Percentiles rank a stretch among this genome's conserved stretches.
phyloP scores from a whole-genome alignment of 2,113 vertebrate genomes.

The Delphinapterus leucas region DNA sequence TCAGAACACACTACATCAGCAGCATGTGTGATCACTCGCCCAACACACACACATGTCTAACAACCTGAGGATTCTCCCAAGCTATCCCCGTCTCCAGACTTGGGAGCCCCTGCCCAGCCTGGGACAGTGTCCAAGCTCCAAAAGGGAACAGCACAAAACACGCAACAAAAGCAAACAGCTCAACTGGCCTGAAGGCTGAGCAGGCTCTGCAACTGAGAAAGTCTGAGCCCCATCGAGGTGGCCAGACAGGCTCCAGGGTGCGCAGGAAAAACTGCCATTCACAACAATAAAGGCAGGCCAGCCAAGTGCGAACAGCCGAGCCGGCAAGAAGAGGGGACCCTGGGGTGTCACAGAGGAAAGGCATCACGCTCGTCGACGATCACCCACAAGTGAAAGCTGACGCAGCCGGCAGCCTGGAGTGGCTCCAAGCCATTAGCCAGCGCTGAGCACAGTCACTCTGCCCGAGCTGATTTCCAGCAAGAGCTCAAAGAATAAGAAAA shows the following conservation, averaged over 20 bases:
- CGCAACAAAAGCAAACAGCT: not conserved
- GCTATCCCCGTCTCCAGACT: not conserved
- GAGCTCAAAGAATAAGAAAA: not conserved
- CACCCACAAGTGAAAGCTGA: slow-evolving; percentile 44
- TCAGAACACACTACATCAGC: fast-evolving
- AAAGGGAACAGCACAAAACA: not conserved
- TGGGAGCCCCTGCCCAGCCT: not conserved
- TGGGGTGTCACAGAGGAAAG: slow-evolving; percentile 29
- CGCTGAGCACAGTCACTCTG: not conserved
- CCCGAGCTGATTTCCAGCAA: slow-evolving; percentile 21
- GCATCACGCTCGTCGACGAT: not conserved
- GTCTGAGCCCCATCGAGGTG: not conserved
- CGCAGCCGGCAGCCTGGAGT: slow-evolving; percentile 26
- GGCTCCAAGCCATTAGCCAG: slow-evolving; percentile 35
- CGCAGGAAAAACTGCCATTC: not conserved
- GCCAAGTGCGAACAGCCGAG: slow-evolving; percentile 49
- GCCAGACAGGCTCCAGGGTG: not conserved
- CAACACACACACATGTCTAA: not conserved
- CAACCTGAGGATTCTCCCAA: not conserved
- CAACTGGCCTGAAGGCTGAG: not conserved
- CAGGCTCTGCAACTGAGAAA: not conserved
- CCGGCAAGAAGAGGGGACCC: slow-evolving; percentile 27
- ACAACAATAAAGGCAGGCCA: not conserved
- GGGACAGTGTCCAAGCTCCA: not conserved
- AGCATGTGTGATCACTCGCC: not conserved